These are phyloP conservation scores for Hylomyscus alleni DNA, from an alignment of 2,797 vertebrate genomes.

Conservation along the genomic window DNA sequence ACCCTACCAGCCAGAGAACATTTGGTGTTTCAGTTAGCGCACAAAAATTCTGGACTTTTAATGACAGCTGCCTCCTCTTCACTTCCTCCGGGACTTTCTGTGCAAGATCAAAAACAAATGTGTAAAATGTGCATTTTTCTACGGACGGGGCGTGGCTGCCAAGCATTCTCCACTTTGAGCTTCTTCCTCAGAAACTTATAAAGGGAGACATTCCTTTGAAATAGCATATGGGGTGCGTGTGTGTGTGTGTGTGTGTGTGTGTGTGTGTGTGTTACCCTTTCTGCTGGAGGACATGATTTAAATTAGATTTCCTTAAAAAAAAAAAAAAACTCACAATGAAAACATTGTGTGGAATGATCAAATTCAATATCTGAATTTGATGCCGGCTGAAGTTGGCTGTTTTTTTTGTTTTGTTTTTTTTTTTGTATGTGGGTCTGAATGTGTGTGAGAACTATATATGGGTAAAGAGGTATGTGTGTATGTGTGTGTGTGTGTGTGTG, in stretches of 20 bases:
- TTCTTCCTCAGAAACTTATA: conserved; percentile 75
- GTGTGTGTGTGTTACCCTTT: neutral
- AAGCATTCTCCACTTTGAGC: conserved; percentile 47
- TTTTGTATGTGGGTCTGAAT: neutral
- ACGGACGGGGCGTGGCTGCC: neutral
- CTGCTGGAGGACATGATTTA: conserved; percentile 64
- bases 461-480: neutral
- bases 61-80: conserved; percentile 19
- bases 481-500: neutral
- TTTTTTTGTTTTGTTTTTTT: neutral
- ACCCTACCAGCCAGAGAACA: conserved; percentile 68
- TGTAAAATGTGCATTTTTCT: conserved; percentile 58
- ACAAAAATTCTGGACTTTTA: conserved; percentile 53
- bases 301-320: conserved; percentile 11
- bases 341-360: conserved; percentile 71
- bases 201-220: conserved; percentile 78
- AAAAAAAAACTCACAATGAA: conserved; percentile 60
- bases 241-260: neutral
- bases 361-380: neutral
- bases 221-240: conserved; percentile 69
- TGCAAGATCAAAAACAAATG: conserved; percentile 68
- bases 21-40: conserved; percentile 58
- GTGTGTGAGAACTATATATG: neutral
- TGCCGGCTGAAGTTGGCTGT: neutral
- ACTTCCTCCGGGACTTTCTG: neutral